Evolutionary conservation across 2,888 invertebrate genomes (phyloP), one percentile per base, ranked within the genome.

Genomic region (Yponomeuta sedellus): DNA sequence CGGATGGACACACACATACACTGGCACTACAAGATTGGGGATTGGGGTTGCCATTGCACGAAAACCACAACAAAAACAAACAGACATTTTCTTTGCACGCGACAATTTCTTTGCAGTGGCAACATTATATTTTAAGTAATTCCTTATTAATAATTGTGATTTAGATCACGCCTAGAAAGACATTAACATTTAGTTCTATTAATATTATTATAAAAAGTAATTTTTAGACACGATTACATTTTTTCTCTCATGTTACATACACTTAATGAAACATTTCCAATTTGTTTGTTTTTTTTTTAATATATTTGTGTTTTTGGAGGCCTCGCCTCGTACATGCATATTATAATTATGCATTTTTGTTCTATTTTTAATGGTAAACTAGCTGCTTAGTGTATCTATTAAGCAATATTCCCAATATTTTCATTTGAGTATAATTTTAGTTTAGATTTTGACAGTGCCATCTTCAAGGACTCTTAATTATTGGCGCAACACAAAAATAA

Each of bases 81-180:
- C 44, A 52, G 44, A 52, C 44, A 52, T 52, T 34, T 34, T 34
- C 34, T 52, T 52, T 52, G 44, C 44, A 52, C 16, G 44, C 44
- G 44, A 52, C 44, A 52, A 52, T 16, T 16, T 16, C 16, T 12
- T 12, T 52, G 77, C 75, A 77, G 79, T 78, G 88, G 85, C 86
- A 84, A 82, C 79, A 77, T 79, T 73, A 20, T 52, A 25, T 61
- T 66, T 61, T 16, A 52, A 52, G 44, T 84, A 83, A 88, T 89
- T 89, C 88, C 88, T 88, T 81, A 79, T 78, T 80, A 80, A 83
- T 85, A 74, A 82, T 72, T 81, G 88, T 89, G 89, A 90, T 87
- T 71, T 87, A 85, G 83, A 86, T 90, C 88, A 89, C 90, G 80
- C 79, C 79, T 84, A 87, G 88, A 91, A 91, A 91, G 90, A 91